Conservation (phyloP, 2,797 vertebrate genomes). For the Danio jaintianensis region DNA sequence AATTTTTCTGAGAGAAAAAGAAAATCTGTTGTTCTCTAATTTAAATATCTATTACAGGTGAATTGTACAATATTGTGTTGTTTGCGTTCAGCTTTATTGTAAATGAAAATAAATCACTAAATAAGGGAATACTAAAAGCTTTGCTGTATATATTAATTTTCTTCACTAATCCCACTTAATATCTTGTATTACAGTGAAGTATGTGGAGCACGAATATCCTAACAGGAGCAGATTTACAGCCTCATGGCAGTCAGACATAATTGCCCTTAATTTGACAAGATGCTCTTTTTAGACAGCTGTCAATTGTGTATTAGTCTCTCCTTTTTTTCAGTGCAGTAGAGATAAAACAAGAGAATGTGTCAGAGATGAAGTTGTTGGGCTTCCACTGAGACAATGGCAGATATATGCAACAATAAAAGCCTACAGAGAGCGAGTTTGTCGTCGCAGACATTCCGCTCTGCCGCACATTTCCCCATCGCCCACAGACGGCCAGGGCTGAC, state of each 20-base stretch:
- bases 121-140: conserved; percentile 43
- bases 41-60: too few species aligned
- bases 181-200: conserved; percentile 37
- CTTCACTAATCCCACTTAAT: conserved; percentile 31
- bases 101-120: not conserved
- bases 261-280: conserved; percentile 44
- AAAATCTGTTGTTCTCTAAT: too few species aligned
- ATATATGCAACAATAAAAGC: conserved; percentile 17
- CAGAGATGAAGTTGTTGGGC: not conserved
- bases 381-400: not conserved
- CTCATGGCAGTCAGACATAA: conserved; percentile 43
- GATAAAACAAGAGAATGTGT: not conserved
- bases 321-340: not conserved
- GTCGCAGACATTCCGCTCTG: conserved; percentile 67
- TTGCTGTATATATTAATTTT: conserved; percentile 44
- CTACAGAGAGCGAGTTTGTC: conserved; percentile 35
- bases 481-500: conserved; percentile 72
- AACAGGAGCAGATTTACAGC: conserved; percentile 40
- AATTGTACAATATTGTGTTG: too few species aligned
- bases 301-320: conserved; percentile 13
- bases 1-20: too few species aligned
- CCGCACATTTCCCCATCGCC: conserved; percentile 63
- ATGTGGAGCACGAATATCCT: conserved; percentile 33
- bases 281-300: conserved; percentile 10
- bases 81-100: too few species aligned